phyloP scores from a whole-genome alignment of 2,113 vertebrate genomes.

The Ariopsis seemanni region DNA sequence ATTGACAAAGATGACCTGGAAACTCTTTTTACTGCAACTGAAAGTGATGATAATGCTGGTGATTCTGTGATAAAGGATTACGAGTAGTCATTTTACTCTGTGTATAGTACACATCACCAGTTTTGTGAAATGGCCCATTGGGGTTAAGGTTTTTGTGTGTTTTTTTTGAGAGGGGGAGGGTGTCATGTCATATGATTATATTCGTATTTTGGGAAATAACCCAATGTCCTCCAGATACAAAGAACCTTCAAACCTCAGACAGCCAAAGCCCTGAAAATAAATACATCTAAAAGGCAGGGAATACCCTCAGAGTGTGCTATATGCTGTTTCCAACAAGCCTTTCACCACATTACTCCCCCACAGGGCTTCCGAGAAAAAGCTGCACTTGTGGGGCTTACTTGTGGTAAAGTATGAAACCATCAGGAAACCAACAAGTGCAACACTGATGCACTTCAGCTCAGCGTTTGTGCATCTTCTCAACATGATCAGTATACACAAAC shows the following conservation, averaged over 20 bases:
- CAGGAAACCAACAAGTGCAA: conserved; percentile 20
- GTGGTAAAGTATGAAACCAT: conserved; percentile 27
- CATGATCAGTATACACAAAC: neutral
- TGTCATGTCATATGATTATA: neutral
- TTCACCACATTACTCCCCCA: neutral
- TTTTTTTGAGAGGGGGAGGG: too few relatives aligned
- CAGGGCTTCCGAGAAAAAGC: conserved; percentile 22
- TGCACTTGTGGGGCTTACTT: neutral
- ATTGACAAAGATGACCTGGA: neutral
- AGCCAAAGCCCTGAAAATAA: neutral
- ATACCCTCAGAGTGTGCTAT: neutral
- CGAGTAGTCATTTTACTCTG: neutral
- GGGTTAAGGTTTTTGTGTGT: neutral
- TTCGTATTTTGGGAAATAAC: neutral
- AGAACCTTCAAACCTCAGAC: neutral
- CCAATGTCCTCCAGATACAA: neutral
- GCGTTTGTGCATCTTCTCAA: neutral
- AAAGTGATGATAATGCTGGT: neutral
- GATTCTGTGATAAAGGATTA: neutral
- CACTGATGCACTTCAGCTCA: conserved; percentile 13
- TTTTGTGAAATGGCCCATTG: neutral
- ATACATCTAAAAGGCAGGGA: neutral
- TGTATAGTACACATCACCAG: too few relatives aligned
- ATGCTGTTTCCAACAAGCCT: neutral
- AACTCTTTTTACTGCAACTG: neutral